Percentiles rank a stretch among this genome's conserved stretches.
Conservation (phyloP, 1,140 invertebrate species). For the Listronotus oregonensis region DNA sequence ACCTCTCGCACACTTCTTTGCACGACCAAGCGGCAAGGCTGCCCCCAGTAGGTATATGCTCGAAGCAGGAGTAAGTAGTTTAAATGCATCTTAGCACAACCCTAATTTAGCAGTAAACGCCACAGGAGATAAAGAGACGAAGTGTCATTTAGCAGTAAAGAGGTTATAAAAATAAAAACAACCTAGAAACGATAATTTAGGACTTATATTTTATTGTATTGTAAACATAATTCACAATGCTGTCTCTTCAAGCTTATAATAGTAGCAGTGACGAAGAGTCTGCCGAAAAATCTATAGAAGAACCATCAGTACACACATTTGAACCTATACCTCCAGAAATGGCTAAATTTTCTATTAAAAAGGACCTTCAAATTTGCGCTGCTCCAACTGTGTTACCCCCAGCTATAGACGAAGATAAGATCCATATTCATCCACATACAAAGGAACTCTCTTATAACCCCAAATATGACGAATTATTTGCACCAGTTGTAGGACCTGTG, state of each 20-base stretch:
- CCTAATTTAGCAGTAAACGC: no score
- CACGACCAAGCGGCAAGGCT: no score
- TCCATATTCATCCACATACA: slow-evolving; percentile 72
- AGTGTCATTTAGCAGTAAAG: no score
- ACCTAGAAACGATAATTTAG: no score
- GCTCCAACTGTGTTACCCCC: slow-evolving; percentile 79
- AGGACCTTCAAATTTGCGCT: slow-evolving; percentile 72
- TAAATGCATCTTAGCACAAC: no score
- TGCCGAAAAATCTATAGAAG: slow-evolving; percentile 7
- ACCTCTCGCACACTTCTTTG: no score
- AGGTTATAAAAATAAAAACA: no score
- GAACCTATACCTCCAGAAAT: slow-evolving; percentile 23
- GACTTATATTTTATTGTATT: slow-evolving; percentile 8
- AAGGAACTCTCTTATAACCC: slow-evolving; percentile 90
- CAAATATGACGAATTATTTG: slow-evolving; percentile 94
- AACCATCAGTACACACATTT: not conserved
- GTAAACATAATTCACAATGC: slow-evolving; percentile 55
- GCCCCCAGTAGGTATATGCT: no score
- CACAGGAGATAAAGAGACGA: no score
- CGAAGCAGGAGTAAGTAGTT: no score
- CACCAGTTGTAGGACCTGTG: slow-evolving; percentile 87
- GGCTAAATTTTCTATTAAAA: slow-evolving; percentile 52
- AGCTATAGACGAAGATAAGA: slow-evolving; percentile 62
- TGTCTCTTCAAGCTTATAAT: slow-evolving; percentile 66
- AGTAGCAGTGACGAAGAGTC: slow-evolving; percentile 66